A percentile compares a stretch with the other conserved stretches of the same genome.
These are phyloP conservation scores for Coccyzus lansbergi DNA, from an alignment of 2,797 vertebrate species.

Conservation along the genomic window DNA sequence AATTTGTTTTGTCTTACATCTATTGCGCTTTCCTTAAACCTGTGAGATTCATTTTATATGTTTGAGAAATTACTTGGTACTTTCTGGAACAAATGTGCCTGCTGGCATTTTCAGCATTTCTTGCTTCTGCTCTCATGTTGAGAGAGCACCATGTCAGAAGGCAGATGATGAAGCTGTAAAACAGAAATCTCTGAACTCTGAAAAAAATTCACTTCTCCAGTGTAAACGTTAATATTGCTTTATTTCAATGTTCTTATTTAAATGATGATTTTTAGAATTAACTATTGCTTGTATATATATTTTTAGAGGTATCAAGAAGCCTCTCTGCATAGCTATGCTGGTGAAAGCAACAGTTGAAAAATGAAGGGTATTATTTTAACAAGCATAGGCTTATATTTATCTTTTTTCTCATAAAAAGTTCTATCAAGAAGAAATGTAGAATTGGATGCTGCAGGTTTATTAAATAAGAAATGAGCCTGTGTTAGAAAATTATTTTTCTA, in stretches of 20 bases:
- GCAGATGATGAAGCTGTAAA: not conserved
- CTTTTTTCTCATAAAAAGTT: not conserved
- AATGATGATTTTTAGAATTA: not conserved
- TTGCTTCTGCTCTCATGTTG: not conserved
- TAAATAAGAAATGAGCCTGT: not conserved
- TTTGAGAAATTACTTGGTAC: not conserved
- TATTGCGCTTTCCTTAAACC: not conserved
- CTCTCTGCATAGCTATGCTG: not conserved
- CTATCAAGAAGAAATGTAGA: not conserved
- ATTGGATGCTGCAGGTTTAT: not conserved
- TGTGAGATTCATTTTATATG: not conserved
- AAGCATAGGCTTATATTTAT: not conserved
- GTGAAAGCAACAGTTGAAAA: not conserved
- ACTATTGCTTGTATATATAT: not conserved
- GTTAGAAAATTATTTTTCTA: not conserved
- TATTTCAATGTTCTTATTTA: not conserved
- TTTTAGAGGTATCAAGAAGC: not conserved
- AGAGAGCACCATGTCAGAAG: not conserved
- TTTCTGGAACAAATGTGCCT: not conserved
- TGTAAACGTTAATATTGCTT: not conserved
- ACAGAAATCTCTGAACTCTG: not conserved
- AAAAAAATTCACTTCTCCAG: not conserved
- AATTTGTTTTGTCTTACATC: not conserved
- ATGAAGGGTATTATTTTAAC: not conserved
- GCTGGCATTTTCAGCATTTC: not conserved